phyloP scores from a whole-genome alignment of 2,888 invertebrate species.

The Xestobium rufovillosum region DNA sequence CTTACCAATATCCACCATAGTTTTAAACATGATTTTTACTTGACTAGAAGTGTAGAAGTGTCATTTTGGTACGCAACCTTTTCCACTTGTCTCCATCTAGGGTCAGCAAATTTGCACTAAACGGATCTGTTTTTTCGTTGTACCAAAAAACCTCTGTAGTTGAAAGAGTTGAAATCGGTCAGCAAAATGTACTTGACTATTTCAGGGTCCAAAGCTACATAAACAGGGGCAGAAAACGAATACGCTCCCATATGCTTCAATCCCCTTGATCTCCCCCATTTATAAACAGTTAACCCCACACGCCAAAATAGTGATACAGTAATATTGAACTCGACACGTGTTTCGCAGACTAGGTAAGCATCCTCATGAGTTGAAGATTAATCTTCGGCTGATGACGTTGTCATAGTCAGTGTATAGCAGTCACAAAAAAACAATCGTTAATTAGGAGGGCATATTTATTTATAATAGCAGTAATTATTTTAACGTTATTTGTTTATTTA shows the following conservation, averaged over 20 bases:
- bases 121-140: constrained; percentile 1
- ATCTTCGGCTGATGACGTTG: too few species aligned
- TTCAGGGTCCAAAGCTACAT: not conserved
- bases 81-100: constrained; percentile 17
- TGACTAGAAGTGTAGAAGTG: constrained; percentile 34
- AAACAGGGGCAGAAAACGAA: not conserved
- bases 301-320: too few species aligned
- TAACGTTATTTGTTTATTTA: too few species aligned
- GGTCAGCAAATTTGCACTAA: constrained; percentile 9
- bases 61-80: constrained; percentile 1
- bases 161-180: constrained; percentile 1
- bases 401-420: too few species aligned
- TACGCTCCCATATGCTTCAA: not conserved
- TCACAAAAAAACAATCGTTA: too few species aligned
- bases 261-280: too few species aligned
- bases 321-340: too few species aligned
- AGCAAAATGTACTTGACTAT: not conserved
- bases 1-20: constrained; percentile 26
- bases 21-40: constrained; percentile 36
- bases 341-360: too few species aligned
- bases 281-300: too few species aligned
- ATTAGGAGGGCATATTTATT: too few species aligned
- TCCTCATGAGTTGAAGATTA: too few species aligned
- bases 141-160: not conserved
- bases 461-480: too few species aligned